Conservation (phyloP, 2,888 invertebrate species). For the Drosophila macrospina region DNA sequence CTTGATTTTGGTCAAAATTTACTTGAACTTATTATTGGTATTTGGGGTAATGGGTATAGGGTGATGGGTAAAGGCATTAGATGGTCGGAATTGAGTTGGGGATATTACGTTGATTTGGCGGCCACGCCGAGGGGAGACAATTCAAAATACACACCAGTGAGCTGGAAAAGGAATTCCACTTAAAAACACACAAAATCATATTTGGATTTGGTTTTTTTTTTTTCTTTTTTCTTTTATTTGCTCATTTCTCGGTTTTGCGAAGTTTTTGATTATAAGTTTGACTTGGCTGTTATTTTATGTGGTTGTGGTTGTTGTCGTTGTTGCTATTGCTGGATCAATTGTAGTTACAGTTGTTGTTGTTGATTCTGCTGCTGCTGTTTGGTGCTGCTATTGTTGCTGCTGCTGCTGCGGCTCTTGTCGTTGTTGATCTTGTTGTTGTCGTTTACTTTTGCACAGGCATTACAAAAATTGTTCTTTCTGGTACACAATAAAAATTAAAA, state of each 20-base stretch:
- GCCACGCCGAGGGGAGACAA: slow-evolving; percentile 71
- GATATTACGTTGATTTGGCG: too few relatives aligned
- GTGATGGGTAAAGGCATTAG: background rate
- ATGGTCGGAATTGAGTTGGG: too few relatives aligned
- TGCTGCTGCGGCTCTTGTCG: slow-evolving; percentile 28
- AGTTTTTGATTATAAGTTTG: slow-evolving; percentile 78
- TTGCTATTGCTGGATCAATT: slow-evolving; percentile 54
- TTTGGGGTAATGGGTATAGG: background rate
- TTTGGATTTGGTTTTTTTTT: slow-evolving; percentile 57
- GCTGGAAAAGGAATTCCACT: slow-evolving; percentile 72
- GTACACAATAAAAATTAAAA: slow-evolving; percentile 70
- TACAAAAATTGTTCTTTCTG: slow-evolving; percentile 51
- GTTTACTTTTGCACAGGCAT: slow-evolving; percentile 50
- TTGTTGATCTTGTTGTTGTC: slow-evolving; percentile 24
- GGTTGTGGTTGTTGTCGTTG: too few relatives aligned
- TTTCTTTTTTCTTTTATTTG: slow-evolving; percentile 81
- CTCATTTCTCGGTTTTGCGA: slow-evolving; percentile 73
- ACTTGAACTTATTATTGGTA: slow-evolving; percentile 13
- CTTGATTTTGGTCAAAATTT: slow-evolving; percentile 71
- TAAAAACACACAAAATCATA: slow-evolving; percentile 70
- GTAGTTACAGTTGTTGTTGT: slow-evolving; percentile 18
- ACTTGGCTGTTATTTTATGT: slow-evolving; percentile 25
- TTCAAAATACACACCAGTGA: slow-evolving; percentile 73
- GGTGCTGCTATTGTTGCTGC: slow-evolving; percentile 25
- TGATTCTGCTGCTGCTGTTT: slow-evolving; percentile 27